Evolutionary conservation across 1,140 invertebrate species (phyloP), one percentile per base, ranked within the genome.

Genomic region (Rhizoglyphus robini): DNA sequence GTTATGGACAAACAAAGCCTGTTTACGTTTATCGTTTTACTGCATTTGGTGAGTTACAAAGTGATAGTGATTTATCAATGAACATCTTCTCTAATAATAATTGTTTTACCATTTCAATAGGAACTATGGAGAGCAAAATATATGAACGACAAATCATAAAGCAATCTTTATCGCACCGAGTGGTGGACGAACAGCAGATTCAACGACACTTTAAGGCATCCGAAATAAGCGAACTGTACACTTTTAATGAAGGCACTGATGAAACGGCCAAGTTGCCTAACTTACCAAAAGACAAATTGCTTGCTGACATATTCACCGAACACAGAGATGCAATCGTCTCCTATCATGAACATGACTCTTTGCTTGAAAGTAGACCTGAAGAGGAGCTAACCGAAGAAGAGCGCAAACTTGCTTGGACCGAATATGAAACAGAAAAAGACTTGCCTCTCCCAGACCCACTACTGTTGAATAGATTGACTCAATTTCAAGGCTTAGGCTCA

Each of bases 121-220:
- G 90, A 32, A 96, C 94, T 32, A 98, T 99, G 93, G 96, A 99
- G 73, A 93, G 98, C 72, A 95, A 96, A 74, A 93, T 98, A 65
- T 98, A 99, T 77, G 90, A 97, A 76, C 82, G 95, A 0, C 88
- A 95, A 77, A 89, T 98, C 13, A 90, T 88, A 0, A 98, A 98
- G 76, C 83, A 93, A 72, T 94, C 93, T 0, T 82, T 96, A 11
- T 86, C 94, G 0, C 87, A 88, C 73, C 83, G 95, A 41, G 95
- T 99, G 0, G 87, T 98, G 1, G 96, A 99, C 75, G 92, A 97
- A 74, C 88, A 60, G 2, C 58, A 60, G 34, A 60, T 60, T 36
- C 15, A 27, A 3, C 58, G 58, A 3, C 25, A 60, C 27, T 60
- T 31, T 41, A 60, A 13, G 2, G 8, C 15, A 25, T n/a, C n/a